Evolutionary conservation across 2,888 invertebrate genomes (phyloP), one percentile per base, ranked within the genome.

Genomic region (Ormyrus nitidulus): DNA sequence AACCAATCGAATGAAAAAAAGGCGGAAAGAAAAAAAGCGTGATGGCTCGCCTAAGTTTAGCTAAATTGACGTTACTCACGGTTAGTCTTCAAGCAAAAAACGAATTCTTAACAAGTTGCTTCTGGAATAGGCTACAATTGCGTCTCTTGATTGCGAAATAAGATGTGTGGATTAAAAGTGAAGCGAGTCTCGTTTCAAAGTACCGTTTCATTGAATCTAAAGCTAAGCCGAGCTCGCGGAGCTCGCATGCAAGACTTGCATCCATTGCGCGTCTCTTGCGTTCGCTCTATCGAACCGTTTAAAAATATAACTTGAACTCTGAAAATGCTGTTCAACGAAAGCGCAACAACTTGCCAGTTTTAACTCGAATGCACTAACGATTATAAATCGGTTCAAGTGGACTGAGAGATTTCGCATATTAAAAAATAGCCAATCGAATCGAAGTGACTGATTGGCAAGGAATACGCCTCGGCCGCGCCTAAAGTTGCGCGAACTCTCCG

Each of bases 21-120:
- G 19, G 19, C 1, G 19, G 19, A 19, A 19, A 19, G 19, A 19
- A 19, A 19, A 19, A 19, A 19, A 19, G 19, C 19, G 19, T 2
- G 1, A 19, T 19, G 49, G n/a, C 54, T 58, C 51, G 62, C 71
- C 19, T 58, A 66, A 69, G 46, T 75, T 66, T 48, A 75, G 58
- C 54, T 58, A 70, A 75, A 71, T 64, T 79, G 70, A 61, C 49
- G 65, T 59, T 53, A 65, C 13, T 51, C 51, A 59, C 9, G 5
- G 19, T 51, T 11, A 64, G 8, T 13, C n/a, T 19, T 46, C 56
- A 59, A 75, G 66, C 34, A 71, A 66, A 80, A 76, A 65, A 72
- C 53, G 61, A 68, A 80, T 80, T 49, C 54, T 72, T 70, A 68
- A 76, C 71, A 61, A 76, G 66, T 79, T 66, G 65, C 13, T 71